Percentiles rank a stretch among this genome's conserved stretches.
These are phyloP conservation scores for Siniperca obscura DNA, from an alignment of 2,797 vertebrate species.

Conservation along the genomic window DNA sequence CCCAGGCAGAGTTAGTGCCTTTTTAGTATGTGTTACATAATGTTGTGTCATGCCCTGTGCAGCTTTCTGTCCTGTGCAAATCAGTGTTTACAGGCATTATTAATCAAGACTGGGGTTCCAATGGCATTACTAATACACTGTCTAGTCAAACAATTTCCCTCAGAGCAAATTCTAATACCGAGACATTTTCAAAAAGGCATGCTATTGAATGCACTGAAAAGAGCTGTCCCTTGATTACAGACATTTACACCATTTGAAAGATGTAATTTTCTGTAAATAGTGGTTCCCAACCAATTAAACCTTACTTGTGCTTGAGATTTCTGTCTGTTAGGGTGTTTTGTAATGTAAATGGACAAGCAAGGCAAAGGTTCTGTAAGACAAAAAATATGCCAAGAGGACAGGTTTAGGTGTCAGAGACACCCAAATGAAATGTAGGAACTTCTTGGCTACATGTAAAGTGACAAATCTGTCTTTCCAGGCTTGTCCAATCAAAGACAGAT, in stretches of 20 bases:
- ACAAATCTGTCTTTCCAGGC: not conserved
- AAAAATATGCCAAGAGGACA: not conserved
- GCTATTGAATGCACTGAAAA: not conserved
- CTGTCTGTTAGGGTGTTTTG: not conserved
- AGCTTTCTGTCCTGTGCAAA: not conserved
- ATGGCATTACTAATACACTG: not conserved
- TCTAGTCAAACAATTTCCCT: not conserved
- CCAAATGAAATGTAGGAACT: not conserved
- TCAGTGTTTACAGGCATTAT: not conserved
- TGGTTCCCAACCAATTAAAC: not conserved
- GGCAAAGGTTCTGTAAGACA: not conserved
- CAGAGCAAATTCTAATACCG: not conserved
- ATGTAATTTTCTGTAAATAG: not conserved
- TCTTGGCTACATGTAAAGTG: not conserved
- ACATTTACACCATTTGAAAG: not conserved
- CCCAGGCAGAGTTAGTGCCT: constrained; percentile 22
- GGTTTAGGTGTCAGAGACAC: not conserved
- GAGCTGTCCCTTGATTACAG: no score
- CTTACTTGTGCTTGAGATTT: not conserved
- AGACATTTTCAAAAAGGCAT: not conserved
- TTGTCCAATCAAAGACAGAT: not conserved
- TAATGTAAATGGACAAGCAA: not conserved
- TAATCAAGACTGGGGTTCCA: not conserved
- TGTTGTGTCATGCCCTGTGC: not conserved
- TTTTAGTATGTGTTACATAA: constrained; percentile 25